These are phyloP conservation scores for Meteorus cinctellus DNA, from an alignment of 2,888 invertebrate species.

Conservation along the genomic window DNA sequence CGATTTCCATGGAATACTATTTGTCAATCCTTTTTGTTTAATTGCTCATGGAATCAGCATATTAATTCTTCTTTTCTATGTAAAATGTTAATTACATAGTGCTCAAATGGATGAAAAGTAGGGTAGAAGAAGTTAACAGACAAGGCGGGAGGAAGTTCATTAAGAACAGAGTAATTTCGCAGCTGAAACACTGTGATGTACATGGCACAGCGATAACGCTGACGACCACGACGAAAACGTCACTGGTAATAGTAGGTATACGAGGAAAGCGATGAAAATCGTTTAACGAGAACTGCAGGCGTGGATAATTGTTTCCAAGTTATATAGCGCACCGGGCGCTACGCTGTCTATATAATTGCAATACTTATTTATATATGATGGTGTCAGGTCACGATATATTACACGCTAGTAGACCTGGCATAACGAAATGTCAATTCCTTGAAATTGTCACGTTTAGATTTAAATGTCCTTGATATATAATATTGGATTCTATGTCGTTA, in stretches of 20 bases:
- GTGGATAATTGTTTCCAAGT: slow-evolving; percentile 54
- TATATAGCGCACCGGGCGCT: background rate
- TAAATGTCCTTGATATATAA: background rate
- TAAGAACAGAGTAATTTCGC: slow-evolving; percentile 33
- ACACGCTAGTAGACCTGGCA: background rate
- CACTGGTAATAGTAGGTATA: slow-evolving; percentile 49
- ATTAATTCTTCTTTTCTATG: background rate
- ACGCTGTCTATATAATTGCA: slow-evolving; percentile 25
- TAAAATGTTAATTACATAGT: background rate
- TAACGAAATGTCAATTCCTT: background rate
- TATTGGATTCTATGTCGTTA: background rate
- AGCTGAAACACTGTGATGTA: background rate
- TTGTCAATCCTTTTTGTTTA: slow-evolving; percentile 15
- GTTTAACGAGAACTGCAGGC: slow-evolving; percentile 53
- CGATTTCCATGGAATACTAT: slow-evolving; percentile 12
- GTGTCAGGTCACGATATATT: slow-evolving; percentile 12
- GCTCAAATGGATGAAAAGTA: background rate
- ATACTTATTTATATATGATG: slow-evolving; percentile 19
- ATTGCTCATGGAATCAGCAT: slow-evolving; percentile 14
- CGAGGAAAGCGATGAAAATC: slow-evolving; percentile 56
- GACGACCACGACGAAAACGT: slow-evolving; percentile 15
- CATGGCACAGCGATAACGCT: slow-evolving; percentile 4
- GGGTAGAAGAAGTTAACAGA: slow-evolving; percentile 26
- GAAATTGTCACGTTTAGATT: slow-evolving; percentile 5
- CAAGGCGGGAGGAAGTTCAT: slow-evolving; percentile 49